Evolutionary conservation across 2,113 vertebrate species (phyloP), one percentile per base, ranked within the genome.

Genomic region (Ceyx margarethae): DNA sequence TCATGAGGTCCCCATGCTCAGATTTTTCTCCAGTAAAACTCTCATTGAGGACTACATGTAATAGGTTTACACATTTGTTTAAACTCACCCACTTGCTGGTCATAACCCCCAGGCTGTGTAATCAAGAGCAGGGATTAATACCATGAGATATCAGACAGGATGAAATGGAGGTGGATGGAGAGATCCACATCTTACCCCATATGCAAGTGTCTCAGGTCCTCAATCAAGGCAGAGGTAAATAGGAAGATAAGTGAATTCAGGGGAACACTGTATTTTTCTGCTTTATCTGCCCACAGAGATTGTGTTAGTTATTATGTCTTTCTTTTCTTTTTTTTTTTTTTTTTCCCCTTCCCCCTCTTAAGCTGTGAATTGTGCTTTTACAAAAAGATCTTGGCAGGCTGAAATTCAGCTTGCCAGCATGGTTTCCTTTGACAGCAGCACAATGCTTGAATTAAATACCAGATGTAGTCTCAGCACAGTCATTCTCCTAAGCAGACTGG

Each of bases 331-430:
- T 22, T 50, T 13, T 5, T 1, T 50, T 43, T 67, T 26, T 18
- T 15, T 50, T 50, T 13, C 4, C 1, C 13, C 45, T 68, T 71
- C 48, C 65, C 26, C 42, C 88, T 89, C 58, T 71, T 74, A 46
- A 79, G 68, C 73, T 72, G 22, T 62, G 81, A 89, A 86, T 86
- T 83, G 89, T 95, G 85, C 76, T 76, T 91, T 72, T 37, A 82
- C 81, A 91, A 80, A 89, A 80, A 73, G 68, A 33, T 64, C 81
- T 93, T 89, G 89, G 81, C 85, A 83, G 94, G 85, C 85, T 91
- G 85, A 76, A 83, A 80, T 89, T 61, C 85, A 83, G 81, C 81
- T 71, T 86, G 53, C 88, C 72, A 81, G 87, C 53, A 23, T 46
- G 64, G 81, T 89, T 93, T 72, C 89, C 58, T 91, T 37, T 89